Evolutionary conservation across 2,797 vertebrate genomes (phyloP), one percentile per base, ranked within the genome.

Genomic region (Enteromius mattozi): DNA sequence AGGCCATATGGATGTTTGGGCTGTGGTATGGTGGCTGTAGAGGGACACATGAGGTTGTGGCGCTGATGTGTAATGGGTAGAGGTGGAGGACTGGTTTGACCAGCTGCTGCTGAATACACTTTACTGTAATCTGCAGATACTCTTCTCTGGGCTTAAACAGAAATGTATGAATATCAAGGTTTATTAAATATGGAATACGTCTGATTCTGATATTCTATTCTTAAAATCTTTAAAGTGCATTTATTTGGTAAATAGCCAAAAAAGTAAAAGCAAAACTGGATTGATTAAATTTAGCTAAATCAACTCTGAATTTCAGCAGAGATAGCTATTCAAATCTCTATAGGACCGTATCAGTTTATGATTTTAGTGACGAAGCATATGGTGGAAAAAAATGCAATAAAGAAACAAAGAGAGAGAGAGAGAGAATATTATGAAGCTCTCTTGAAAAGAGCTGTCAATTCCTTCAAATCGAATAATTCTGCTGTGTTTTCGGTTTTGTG

Each of bases 1-100:
- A 72, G 54, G 77, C 81, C 83, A 88, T 86, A 88, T 87, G 88
- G 88, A 81, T 74, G n/a, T 87, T 82, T 69, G 68, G 83, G 78
- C 56, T 37, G 66, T 33, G 59, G 71, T 68, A 76, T 3, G 27
- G 83, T 68, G 83, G 72, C 77, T 81, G 54, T 59, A 72, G 24
- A 81, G 77, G 81, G 81, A 85, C 81, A 54, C 77, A 78, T 76
- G 81, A 80, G 80, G 63, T 59, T 82, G 35, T 9, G 40, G 76
- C 65, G 9, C 30, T 37, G 80, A 72, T 75, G 61, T 71, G 65
- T 74, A 71, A 78, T 75, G 79, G 40, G 47, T 19, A 78, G 27
- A 8, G 49, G 30, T 61, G 71, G 37, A 80, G 65, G 0, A 4
- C 19, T 80, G 56, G 27, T 65, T 83, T 80, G 51, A 51, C 51